Evolutionary conservation across 2,797 vertebrate genomes (phyloP).

Genomic region (Chaunax sp.): DNA sequence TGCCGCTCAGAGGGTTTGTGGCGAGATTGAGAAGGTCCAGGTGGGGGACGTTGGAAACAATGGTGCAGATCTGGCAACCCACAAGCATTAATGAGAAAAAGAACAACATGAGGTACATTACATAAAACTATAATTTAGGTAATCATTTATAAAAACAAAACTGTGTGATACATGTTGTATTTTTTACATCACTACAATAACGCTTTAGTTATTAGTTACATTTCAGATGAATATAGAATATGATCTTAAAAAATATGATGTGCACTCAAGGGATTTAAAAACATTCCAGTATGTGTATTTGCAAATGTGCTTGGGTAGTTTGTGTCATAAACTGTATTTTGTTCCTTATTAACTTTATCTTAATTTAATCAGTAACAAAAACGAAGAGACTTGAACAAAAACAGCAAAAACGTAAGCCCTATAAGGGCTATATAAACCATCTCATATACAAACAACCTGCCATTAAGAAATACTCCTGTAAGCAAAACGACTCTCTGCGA

Average conservation of each 20-base stretch:
- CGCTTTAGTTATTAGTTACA: neutral
- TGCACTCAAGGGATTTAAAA: too few relatives aligned
- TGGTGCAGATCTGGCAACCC: slow-evolving; percentile 91
- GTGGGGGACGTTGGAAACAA: slow-evolving; percentile 94
- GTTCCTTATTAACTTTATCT: too few relatives aligned
- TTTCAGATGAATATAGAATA: neutral
- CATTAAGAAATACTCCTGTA: too few relatives aligned
- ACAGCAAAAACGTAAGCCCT: too few relatives aligned
- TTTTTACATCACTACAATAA: neutral
- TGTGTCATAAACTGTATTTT: too few relatives aligned
- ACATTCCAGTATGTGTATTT: too few relatives aligned
- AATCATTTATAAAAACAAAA: neutral
- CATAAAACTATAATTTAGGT: neutral
- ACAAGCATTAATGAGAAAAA: neutral
- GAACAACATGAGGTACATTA: neutral
- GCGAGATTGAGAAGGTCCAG: slow-evolving; percentile 98
- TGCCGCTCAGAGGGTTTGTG: slow-evolving; percentile 93
- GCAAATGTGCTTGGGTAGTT: too few relatives aligned
- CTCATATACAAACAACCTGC: too few relatives aligned
- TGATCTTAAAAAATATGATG: neutral
- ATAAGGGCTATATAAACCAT: too few relatives aligned
- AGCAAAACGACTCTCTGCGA: neutral
- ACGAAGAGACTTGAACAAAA: too few relatives aligned
- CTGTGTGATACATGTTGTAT: neutral
- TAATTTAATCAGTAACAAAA: too few relatives aligned